Conservation (phyloP, 2,113 vertebrate genomes). For the human region GRCh38 chr11:11459001-11459500, state of each 20-base stretch:
- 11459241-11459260: background rate
- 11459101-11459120: background rate
- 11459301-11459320: background rate
- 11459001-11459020: background rate
- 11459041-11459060: background rate
- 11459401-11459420: background rate
- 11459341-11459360: background rate
- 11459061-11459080: background rate
- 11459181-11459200: background rate
- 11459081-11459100: background rate
- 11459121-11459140: background rate
- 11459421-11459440: background rate
- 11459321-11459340: background rate
- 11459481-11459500: background rate
- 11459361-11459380: background rate
- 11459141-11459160: background rate
- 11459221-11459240: background rate
- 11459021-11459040: background rate
- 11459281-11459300: background rate
- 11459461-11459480: background rate
- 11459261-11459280: background rate
- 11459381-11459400: background rate
- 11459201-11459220: background rate
- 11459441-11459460: background rate
- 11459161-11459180: background rate